A percentile compares a stretch with the other conserved stretches of the same genome.
Evolutionary conservation across 2,113 vertebrate genomes (phyloP).

Genomic region (Varanus komodoensis): DNA sequence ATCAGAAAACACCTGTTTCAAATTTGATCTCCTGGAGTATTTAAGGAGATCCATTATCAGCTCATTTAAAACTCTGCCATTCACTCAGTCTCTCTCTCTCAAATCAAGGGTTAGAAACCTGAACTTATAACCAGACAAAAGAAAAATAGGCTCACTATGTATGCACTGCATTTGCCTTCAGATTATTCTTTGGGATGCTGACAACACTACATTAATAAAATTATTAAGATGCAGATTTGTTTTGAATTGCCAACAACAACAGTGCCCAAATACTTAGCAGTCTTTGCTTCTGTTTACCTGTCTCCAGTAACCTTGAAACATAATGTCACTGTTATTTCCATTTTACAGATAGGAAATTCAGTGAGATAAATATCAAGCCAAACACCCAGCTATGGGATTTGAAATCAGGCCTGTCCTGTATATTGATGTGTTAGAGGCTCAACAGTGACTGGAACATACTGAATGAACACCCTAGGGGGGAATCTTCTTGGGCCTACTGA

Average conservation of each 20-base stretch:
- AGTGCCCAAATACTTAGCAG: neutral
- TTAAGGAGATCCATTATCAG: neutral
- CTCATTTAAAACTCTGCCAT: slow-evolving; percentile 5
- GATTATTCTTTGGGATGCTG: neutral
- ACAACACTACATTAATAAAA: neutral
- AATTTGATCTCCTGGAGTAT: neutral
- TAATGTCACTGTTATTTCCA: neutral
- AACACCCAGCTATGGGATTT: too few species aligned
- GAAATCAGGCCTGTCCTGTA: neutral
- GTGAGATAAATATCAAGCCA: neutral
- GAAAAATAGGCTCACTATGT: neutral
- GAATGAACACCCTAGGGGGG: neutral
- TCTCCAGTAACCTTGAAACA: neutral
- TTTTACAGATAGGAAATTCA: neutral
- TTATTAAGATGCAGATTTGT: neutral
- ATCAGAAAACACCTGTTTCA: neutral
- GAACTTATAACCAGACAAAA: neutral
- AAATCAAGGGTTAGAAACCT: neutral
- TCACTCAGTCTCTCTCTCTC: neutral
- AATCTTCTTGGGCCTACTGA: too few species aligned
- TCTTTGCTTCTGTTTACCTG: neutral
- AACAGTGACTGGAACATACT: neutral
- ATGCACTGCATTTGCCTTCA: neutral
- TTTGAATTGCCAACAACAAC: neutral
- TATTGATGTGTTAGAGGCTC: neutral